These are phyloP conservation scores for Caenorhabditis tropicalis DNA, from an alignment of 1,140 invertebrate species.

Conservation along the genomic window DNA sequence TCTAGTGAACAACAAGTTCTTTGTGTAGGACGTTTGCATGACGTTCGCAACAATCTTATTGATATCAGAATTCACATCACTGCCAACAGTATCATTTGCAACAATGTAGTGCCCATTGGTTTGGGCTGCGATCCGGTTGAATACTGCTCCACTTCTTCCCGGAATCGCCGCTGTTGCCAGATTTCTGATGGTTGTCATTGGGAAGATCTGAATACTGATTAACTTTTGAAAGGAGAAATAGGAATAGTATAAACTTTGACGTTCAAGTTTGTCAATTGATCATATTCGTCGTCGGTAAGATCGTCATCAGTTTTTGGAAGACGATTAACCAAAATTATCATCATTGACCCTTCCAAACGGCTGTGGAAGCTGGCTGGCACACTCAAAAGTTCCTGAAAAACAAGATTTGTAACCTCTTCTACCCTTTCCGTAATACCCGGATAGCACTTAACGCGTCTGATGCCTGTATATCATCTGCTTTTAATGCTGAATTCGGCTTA, in stretches of 20 bases:
- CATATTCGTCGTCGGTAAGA: background rate
- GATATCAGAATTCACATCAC: background rate
- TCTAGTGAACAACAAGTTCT: background rate
- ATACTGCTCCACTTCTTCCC: background rate
- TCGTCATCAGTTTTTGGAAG: background rate
- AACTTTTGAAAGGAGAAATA: background rate
- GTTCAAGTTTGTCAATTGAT: background rate
- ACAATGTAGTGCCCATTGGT: background rate
- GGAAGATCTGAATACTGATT: background rate
- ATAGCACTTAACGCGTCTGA: background rate
- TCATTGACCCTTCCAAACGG: background rate
- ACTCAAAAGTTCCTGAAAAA: background rate
- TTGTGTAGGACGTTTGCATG: background rate
- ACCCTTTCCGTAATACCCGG: background rate
- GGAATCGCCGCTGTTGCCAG: background rate
- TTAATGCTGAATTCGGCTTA: background rate
- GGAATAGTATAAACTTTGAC: background rate
- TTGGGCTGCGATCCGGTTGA: background rate
- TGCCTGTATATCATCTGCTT: background rate
- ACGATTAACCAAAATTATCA: background rate
- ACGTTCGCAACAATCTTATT: background rate
- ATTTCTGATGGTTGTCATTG: background rate
- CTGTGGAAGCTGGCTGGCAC: no score
- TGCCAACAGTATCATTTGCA: background rate
- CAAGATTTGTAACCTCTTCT: background rate